Evolutionary conservation across 1,140 invertebrate species (phyloP), one percentile per base, ranked within the genome.

Genomic region (Nylanderia fulva): DNA sequence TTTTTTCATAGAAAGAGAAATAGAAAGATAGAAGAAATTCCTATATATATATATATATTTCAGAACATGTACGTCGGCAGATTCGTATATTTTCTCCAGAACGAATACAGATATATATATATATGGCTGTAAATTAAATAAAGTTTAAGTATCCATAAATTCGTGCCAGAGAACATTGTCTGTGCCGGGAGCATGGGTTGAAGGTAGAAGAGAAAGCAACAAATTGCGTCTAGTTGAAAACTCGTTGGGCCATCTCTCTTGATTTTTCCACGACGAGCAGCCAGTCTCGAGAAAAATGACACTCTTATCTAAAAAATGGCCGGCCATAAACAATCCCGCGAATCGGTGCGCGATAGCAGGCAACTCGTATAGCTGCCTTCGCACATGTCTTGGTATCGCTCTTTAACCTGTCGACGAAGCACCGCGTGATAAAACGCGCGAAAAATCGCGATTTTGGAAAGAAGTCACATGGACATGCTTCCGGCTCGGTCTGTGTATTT

Each of bases 241-340:
- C 63, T 79, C 61, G 86, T 91, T 88, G 86, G 36, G 77, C 86
- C 83, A 83, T 83, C 86, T 64, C 85, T 72, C 64, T 74, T 69
- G 89, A 82, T 76, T 91, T 33, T 89, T 91, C 86, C 86, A 86
- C 84, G 85, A 87, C 85, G 84, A 77, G 76, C 86, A 87, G 86
- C 84, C 86, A 79, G 85, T 82, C 69, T 84, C 48, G 63, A 89
- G 91, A 92, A 92, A 93, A 92, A 93, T 93, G 87, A 88, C 90
- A 76, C 76, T 85, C 88, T 92, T 93, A 93, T 92, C 91, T 91
- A 88, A 91, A 87, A 92, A 92, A 92, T 93, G 79, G 86, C n/a
- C 66, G 36, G 48, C 87, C 90, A 88, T 92, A 92, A 92, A 92
- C 90, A 92, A 92, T 90, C 89, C 79, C 27, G 71, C 76, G 85